A percentile compares a stretch with the other conserved stretches of the same genome.
Conservation (phyloP, 37 sponge, comb jelly and placozoan species). For the Beroe forskalii region DNA sequence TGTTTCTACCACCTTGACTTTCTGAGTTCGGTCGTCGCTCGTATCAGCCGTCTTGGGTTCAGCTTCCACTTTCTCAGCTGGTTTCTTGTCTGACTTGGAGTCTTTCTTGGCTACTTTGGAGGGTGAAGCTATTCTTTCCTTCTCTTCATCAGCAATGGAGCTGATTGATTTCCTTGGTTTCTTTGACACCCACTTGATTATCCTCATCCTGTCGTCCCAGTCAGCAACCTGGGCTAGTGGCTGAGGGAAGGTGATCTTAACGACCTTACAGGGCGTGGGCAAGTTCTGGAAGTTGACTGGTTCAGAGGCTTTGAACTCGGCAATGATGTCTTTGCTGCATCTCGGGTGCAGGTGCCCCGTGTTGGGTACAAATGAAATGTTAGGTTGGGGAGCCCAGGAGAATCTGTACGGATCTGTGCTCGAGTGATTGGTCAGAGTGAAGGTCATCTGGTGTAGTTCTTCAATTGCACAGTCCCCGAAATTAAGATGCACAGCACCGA, state of each 20-base stretch:
- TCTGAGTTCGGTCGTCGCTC: background rate
- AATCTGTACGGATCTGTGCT: constrained; percentile 70
- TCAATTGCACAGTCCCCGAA: constrained; percentile 86
- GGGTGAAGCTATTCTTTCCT: constrained; percentile 21
- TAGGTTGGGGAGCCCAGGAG: constrained; percentile 70
- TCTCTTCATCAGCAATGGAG: constrained; percentile 28
- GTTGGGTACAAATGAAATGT: constrained; percentile 78
- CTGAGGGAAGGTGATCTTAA: constrained; percentile 74
- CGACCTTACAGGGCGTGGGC: constrained; percentile 68
- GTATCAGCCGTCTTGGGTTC: constrained; percentile 1
- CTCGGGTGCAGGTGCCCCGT: constrained; percentile 85
- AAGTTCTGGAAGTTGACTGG: constrained; percentile 68
- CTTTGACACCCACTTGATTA: constrained; percentile 83
- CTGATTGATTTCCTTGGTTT: constrained; percentile 62
- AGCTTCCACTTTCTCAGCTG: constrained; percentile 19
- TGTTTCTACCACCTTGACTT: constrained; percentile 76
- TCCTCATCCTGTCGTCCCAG: constrained; percentile 94
- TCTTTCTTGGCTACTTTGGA: constrained; percentile 29
- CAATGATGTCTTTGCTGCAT: constrained; percentile 81
- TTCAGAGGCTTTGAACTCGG: constrained; percentile 73
- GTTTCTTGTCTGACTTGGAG: constrained; percentile 28
- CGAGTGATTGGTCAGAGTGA: constrained; percentile 84
- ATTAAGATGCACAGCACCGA: constrained; percentile 71
- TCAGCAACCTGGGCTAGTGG: constrained; percentile 79
- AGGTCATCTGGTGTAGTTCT: constrained; percentile 78